phyloP scores from a whole-genome alignment of 2,113 vertebrate species.

The Grallaria varia region DNA sequence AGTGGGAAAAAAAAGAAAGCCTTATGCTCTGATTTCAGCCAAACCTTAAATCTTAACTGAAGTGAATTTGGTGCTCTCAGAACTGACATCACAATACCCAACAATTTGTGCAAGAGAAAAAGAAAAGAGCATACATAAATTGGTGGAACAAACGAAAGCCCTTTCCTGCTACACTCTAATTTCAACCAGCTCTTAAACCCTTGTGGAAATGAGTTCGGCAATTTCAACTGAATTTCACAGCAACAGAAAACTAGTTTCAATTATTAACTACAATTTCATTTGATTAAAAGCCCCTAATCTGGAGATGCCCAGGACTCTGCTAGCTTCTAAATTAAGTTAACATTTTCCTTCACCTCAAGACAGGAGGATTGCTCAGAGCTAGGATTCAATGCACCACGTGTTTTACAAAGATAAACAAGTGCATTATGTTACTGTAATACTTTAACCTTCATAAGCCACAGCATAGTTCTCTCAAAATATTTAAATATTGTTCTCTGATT shows the following conservation, averaged over 20 bases:
- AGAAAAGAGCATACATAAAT: conserved; percentile 10
- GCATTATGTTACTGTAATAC: conserved; percentile 3
- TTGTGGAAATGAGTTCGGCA: conserved; percentile 18
- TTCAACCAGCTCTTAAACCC: conserved; percentile 43
- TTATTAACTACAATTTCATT: conserved; percentile 57
- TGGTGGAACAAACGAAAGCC: conserved; percentile 22
- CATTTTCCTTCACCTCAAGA: conserved; percentile 53
- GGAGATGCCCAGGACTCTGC: conserved; percentile 10
- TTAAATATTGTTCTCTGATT: not conserved
- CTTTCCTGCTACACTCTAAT: conserved; percentile 1
- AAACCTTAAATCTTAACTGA: conserved; percentile 27
- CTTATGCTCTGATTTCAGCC: conserved; percentile 3
- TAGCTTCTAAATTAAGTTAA: conserved; percentile 63
- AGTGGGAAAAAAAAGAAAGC: conserved; percentile 15
- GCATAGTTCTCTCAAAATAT: conserved; percentile 22
- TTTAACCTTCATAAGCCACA: not conserved
- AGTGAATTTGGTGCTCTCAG: not conserved
- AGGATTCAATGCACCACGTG: conserved; percentile 32
- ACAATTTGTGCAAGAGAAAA: not conserved
- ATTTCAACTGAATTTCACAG: conserved; percentile 54
- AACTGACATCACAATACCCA: not conserved
- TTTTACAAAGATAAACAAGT: conserved; percentile 47
- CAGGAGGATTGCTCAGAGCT: conserved; percentile 48
- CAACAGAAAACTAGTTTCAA: conserved; percentile 44
- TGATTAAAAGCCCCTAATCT: conserved; percentile 61